Evolutionary conservation across 2,113 vertebrate species (phyloP).

Genomic region (Pelusios castaneus): DNA sequence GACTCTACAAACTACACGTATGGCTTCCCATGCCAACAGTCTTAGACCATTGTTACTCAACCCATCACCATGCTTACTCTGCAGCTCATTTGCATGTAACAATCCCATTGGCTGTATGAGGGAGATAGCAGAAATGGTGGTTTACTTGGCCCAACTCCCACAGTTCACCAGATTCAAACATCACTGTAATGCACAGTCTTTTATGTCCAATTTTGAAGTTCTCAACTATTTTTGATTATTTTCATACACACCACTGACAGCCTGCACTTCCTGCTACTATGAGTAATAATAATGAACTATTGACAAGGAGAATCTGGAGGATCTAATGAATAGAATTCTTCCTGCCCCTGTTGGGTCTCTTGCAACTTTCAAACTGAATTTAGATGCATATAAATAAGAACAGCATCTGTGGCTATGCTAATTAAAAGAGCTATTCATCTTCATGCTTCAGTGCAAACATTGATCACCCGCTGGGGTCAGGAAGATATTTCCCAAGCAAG

Average conservation of each 20-base stretch:
- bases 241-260: neutral
- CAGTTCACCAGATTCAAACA: too few species aligned
- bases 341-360: neutral
- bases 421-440: neutral
- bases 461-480: neutral
- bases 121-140: too few species aligned
- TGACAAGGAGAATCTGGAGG: neutral
- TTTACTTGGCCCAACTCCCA: too few species aligned
- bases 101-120: too few species aligned
- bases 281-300: neutral
- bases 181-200: too few species aligned
- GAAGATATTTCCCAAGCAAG: neutral
- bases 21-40: too few species aligned
- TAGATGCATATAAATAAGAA: neutral
- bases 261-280: neutral
- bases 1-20: too few species aligned
- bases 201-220: neutral
- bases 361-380: neutral
- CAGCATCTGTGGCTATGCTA: neutral
- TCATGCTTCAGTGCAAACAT: neutral
- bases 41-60: too few species aligned
- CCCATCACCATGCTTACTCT: too few species aligned
- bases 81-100: too few species aligned
- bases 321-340: accelerated
- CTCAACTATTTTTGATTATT: neutral